A percentile compares a stretch with the other conserved stretches of the same genome.
These are phyloP conservation scores for Ormyrus rosae DNA, from an alignment of 2,888 invertebrate species.

Conservation along the genomic window DNA sequence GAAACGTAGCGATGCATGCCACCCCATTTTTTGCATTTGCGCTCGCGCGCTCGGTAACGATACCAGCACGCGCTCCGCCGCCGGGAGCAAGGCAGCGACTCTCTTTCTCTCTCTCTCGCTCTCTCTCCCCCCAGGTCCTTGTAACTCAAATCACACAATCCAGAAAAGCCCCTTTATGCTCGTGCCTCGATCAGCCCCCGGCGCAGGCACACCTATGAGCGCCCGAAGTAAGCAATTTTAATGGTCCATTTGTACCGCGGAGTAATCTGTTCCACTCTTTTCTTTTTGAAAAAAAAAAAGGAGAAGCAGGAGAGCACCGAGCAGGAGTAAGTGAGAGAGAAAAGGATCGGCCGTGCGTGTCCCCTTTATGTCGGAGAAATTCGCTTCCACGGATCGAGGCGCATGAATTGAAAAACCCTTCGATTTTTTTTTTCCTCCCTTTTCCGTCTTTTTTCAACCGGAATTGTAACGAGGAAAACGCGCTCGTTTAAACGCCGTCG, in stretches of 20 bases:
- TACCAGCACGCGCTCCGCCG: not conserved
- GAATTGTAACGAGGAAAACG: conserved; percentile 43
- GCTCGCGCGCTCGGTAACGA: conserved; percentile 5
- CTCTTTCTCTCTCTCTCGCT: conserved; percentile 32
- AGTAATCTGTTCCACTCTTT: conserved; percentile 54
- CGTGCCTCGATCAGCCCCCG: conserved; percentile 1
- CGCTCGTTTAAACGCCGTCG: conserved; percentile 15
- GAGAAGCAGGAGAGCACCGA: not conserved
- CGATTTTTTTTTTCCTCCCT: conserved; percentile 17
- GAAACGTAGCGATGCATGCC: conserved; percentile 60
- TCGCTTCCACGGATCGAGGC: conserved; percentile 34
- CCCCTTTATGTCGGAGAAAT: conserved; percentile 44
- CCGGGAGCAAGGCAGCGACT: conserved; percentile 29
- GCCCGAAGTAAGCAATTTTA: conserved; percentile 51
- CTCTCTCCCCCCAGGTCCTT: conserved; percentile 46
- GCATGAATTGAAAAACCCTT: conserved; percentile 38
- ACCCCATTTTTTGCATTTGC: conserved; percentile 56
- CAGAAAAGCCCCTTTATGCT: conserved; percentile 56
- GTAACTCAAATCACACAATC: conserved; percentile 61
- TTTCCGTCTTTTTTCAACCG: not conserved
- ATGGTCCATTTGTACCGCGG: conserved; percentile 52
- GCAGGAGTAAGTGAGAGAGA: not conserved
- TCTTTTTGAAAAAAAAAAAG: conserved; percentile 32
- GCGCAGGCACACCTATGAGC: not conserved
- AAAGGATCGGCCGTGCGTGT: not conserved